These are phyloP conservation scores for Andrena flavipes DNA, from an alignment of 2,888 invertebrate species.

Conservation along the genomic window DNA sequence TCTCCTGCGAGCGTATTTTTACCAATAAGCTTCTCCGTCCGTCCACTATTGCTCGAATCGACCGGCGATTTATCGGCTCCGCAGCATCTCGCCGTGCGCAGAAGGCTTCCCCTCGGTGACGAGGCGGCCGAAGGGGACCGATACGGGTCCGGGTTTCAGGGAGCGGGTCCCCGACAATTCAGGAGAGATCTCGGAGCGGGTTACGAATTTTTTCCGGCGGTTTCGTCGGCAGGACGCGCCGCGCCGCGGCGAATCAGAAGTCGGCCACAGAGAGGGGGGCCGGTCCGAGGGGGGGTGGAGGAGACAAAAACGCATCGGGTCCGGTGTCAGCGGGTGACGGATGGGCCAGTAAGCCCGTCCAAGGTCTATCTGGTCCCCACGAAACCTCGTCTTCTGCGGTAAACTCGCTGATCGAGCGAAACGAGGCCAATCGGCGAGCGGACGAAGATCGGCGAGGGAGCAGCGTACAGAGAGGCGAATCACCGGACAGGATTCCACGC, in stretches of 20 bases:
- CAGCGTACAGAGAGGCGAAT: constrained; percentile 14
- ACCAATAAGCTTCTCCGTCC: background rate
- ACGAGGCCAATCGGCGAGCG: constrained; percentile 22
- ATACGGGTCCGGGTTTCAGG: constrained; percentile 4
- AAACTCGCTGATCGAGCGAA: constrained; percentile 51
- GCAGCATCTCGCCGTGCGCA: background rate
- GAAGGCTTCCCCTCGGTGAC: constrained; percentile 2
- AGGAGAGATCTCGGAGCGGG: constrained; percentile 23
- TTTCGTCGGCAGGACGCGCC: constrained; percentile 50
- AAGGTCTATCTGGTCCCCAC: constrained; percentile 69
- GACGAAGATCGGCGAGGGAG: background rate
- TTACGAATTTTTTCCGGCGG: constrained; percentile 60
- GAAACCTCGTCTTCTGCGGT: constrained; percentile 61
- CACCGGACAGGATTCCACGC: background rate
- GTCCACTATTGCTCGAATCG: background rate
- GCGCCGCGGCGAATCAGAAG: constrained; percentile 58
- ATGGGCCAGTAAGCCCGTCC: constrained; percentile 77
- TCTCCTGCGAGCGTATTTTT: background rate
- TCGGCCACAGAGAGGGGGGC: constrained; percentile 39
- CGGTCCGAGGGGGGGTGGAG: constrained; percentile 29
- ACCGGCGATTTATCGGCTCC: background rate
- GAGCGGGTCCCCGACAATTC: constrained; percentile 21
- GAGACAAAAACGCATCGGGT: constrained; percentile 76
- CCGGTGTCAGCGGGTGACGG: constrained; percentile 82
- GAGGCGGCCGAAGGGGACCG: constrained; percentile 6